Conservation (phyloP, 1,140 invertebrate genomes). For the Trichonephila clavipes region DNA sequence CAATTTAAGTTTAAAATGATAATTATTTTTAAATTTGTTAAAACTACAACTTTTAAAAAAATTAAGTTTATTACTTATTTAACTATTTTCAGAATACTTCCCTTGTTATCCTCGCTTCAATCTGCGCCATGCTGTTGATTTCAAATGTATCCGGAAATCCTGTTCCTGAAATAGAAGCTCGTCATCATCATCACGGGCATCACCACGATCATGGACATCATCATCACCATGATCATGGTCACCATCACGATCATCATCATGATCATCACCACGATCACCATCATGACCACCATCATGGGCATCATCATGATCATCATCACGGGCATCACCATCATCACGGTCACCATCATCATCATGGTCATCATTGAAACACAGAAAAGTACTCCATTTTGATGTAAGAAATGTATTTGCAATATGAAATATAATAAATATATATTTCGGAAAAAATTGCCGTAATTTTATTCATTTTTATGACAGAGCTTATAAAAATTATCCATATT, state of each 20-base stretch:
- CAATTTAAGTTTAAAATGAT: no score
- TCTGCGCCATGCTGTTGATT: neutral
- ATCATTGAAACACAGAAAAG: neutral
- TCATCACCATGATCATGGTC: neutral
- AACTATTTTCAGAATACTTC: neutral
- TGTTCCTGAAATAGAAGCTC: neutral
- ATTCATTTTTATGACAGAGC: no score
- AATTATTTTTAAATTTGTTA: no score
- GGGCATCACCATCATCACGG: no score
- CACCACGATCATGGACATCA: neutral
- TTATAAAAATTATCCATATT: no score
- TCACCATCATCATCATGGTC: neutral
- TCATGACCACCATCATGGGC: neutral
- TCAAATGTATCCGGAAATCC: neutral
- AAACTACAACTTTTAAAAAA: no score
- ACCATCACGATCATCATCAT: neutral
- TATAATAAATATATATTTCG: no score
- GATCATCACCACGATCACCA: neutral
- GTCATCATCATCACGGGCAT: conserved; percentile 10
- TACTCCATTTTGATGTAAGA: no score
- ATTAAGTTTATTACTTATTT: no score
- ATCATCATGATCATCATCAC: neutral
- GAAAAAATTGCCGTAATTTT: no score
- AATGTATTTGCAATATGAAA: no score
- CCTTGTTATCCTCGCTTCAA: neutral